Evolutionary conservation across 2,113 vertebrate species (phyloP).

Genomic region (Ciconia maguari): DNA sequence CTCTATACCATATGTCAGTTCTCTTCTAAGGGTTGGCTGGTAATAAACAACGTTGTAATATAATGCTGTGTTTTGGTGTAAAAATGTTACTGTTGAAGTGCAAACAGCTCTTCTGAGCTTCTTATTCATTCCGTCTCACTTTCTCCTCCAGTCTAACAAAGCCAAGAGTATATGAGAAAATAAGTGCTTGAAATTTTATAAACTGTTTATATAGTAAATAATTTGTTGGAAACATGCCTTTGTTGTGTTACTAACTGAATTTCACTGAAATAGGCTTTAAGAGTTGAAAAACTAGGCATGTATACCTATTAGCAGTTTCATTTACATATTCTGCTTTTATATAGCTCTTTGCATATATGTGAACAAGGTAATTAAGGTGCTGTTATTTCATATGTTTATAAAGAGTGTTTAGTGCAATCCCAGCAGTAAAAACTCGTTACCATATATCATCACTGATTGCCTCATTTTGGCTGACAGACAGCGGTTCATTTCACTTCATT

Average conservation of each 20-base stretch:
- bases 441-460: not conserved
- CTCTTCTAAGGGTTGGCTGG: not conserved
- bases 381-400: not conserved
- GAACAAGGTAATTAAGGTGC: not conserved
- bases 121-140: rapidly evolving
- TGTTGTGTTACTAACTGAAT: not conserved
- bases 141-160: not conserved
- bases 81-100: not conserved
- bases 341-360: not conserved
- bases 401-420: not conserved
- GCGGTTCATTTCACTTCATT: not conserved
- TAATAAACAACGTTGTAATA: not conserved
- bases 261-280: not conserved
- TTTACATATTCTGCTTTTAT: not conserved
- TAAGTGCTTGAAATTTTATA: not conserved
- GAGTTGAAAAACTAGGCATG: not conserved
- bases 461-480: not conserved
- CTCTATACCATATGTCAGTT: not conserved
- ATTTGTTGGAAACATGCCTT: not conserved
- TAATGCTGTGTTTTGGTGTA: not conserved
- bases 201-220: slow-evolving; percentile 21
- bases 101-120: not conserved
- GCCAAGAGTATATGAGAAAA: not conserved
- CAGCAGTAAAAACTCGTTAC: not conserved
- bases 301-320: not conserved